Conservation (phyloP, 2,113 vertebrate species). For the Macrotis lagotis region DNA sequence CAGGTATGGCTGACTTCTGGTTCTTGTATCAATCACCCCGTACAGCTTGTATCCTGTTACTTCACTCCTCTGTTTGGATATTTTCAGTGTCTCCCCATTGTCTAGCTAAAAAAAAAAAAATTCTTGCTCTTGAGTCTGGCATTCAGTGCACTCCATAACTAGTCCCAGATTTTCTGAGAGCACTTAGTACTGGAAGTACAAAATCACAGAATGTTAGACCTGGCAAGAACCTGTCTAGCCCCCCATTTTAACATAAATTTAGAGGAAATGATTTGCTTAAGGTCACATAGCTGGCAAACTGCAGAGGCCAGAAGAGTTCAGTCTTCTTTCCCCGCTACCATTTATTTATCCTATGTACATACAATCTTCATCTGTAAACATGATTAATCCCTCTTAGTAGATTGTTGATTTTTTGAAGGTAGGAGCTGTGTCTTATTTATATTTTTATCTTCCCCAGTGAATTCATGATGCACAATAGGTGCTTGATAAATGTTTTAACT, state of each 20-base stretch:
- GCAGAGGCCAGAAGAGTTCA: not conserved
- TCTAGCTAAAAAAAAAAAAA: not conserved
- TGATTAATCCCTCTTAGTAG: not conserved
- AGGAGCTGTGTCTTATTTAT: not conserved
- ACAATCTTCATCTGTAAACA: not conserved
- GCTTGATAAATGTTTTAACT: not conserved
- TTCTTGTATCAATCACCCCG: constrained; percentile 37
- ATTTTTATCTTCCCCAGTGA: not conserved
- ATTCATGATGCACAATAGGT: not conserved
- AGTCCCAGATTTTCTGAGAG: not conserved
- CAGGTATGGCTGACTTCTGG: not conserved
- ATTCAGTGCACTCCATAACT: not conserved
- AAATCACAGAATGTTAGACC: not conserved
- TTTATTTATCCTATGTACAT: not conserved
- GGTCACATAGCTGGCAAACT: not conserved
- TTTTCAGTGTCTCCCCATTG: not conserved
- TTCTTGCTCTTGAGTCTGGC: not conserved
- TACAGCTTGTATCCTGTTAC: not conserved
- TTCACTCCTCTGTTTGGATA: not conserved
- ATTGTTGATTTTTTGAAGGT: not conserved
- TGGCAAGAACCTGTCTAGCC: not conserved
- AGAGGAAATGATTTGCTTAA: not conserved
- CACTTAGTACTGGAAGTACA: not conserved
- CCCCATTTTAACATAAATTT: not conserved
- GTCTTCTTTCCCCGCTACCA: not conserved